Base-by-base conservation (phyloP, 2,888 invertebrate genomes). In the Taenaris catops region DNA sequence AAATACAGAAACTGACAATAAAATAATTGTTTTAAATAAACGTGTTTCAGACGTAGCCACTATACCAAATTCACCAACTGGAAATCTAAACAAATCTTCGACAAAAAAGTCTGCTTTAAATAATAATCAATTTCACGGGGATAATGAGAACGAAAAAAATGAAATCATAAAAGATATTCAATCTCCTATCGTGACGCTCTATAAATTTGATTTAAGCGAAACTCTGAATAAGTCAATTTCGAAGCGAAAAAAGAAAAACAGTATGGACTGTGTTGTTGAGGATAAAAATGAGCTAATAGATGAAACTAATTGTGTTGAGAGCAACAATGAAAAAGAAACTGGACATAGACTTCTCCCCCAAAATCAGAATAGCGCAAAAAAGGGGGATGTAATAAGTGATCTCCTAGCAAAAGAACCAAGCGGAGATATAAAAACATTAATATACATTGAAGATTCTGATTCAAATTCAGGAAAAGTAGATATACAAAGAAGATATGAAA, bases 381-480 rank as follows among this genome's bases (percentile, higher is more conserved):
- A n/a, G n/a, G n/a, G n/a, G n/a, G 2, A 14, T 14, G 4, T 4
- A 14, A 14, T 14, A 2, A 14, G 48, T 41, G 62, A 60, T 31
- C 44, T 75, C 18, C 65, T 78, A 40, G 49, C 63, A 40, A 59
- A 54, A 24, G 35, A 53, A n/a, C 67, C 72, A 10, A 54, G 31
- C 39, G 46, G 46, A 1, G 26, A 51, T 36, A 47, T 74, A 4
- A 45, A 66, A 45, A 46, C 72, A 8, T 45, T 59, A 7, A 49
- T 80, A 9, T 53, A 63, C 12, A 67, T 74, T 38, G 81, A 83
- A 32, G 75, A 81, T 53, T 66, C 68, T 1, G 72, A 80, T 48
- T 71, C 74, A 1, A 69, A 70, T 51, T 44, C 60, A 16, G 58
- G 47, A 11, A 62, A 48, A 33, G 23, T 35, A 57, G 64, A 38